Base-by-base conservation (phyloP, 2,113 vertebrate species). In the Gambusia holbrooki region DNA sequence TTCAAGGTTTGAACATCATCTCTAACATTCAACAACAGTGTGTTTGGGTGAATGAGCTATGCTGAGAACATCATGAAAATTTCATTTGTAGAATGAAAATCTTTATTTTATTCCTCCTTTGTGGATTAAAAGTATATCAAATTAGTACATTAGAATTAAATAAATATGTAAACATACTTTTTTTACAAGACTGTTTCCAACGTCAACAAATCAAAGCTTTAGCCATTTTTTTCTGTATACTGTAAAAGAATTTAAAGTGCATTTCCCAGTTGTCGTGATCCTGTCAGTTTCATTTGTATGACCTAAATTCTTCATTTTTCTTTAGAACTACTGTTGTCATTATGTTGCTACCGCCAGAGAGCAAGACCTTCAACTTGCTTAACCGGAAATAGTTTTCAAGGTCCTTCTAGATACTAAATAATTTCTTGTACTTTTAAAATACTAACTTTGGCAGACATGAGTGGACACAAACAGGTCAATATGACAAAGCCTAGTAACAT, bases 191-290 rank as follows among this genome's bases (percentile, higher is more conserved):
- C 62, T 10, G 35, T 66, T 29, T 66, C 27, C 27, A 51, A 72
- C 32, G 3, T 62, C 45, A 33, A 69, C 30, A 35, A 78, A 82
- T 64, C 66, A 1, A 62, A 63, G 64, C 22, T 1, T 61, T n/a
- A 30, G 54, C 35, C 62, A 29, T 69, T 72, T 32, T 33, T 37
- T 22, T 37, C 27, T 10, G 0, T 33, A 29, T 37, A 27, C 1
- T 27, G 27, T 27, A 69, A 69, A 29, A 51, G 30, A 71, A 58
- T n/a, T 69, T 85, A 87, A 90, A 88, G 80, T 88, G 84, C 82
- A 10, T 75, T 81, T 77, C 40, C 35, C 61, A 35, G 64, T 62
- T 22, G 37, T 68, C 2, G 32, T 54, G 25, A 66, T 63, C 67
- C 13, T 15, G 25, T 9, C 0, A 54, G 25, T 69, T 54, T 60